phyloP scores from a whole-genome alignment of 2,113 vertebrate genomes.

The Brachirus orientalis region DNA sequence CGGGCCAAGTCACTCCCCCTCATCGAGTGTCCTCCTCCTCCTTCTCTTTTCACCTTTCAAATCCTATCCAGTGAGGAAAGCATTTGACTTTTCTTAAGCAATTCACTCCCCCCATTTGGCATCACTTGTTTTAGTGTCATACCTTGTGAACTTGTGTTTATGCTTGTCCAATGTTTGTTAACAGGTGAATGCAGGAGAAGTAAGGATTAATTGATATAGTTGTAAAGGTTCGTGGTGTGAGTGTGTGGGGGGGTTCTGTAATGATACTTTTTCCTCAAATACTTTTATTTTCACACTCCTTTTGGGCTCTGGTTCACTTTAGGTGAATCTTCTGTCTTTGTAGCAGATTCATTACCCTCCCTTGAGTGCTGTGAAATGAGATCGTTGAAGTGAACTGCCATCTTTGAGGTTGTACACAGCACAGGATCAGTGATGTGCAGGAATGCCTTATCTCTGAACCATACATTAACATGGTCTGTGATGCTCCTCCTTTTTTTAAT shows the following conservation, averaged over 20 bases:
- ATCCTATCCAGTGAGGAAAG: constrained; percentile 26
- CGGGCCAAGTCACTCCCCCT: constrained; percentile 42
- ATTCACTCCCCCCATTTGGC: neutral
- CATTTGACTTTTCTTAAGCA: constrained; percentile 16
- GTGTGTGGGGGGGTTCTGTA: neutral
- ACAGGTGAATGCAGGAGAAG: neutral
- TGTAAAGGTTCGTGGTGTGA: neutral
- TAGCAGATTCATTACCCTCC: constrained; percentile 18
- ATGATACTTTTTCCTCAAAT: constrained; percentile 5
- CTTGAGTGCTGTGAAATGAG: constrained; percentile 37
- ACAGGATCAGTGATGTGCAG: constrained; percentile 58
- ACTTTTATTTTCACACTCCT: too few species aligned
- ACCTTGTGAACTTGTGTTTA: too few species aligned
- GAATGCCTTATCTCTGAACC: constrained; percentile 71
- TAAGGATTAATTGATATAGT: neutral
- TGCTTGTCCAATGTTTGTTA: constrained; percentile 19
- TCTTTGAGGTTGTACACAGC: constrained; percentile 41
- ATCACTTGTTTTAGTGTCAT: neutral
- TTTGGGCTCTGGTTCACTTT: constrained; percentile 23
- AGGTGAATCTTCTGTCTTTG: constrained; percentile 11
- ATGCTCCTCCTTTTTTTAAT: constrained; percentile 36
- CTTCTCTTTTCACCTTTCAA: constrained; percentile 20
- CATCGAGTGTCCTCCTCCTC: constrained; percentile 19
- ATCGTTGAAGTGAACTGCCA: constrained; percentile 32
- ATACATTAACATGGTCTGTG: constrained; percentile 44